phyloP scores from a whole-genome alignment of 2,888 invertebrate species.

The Synergus gifuensis region DNA sequence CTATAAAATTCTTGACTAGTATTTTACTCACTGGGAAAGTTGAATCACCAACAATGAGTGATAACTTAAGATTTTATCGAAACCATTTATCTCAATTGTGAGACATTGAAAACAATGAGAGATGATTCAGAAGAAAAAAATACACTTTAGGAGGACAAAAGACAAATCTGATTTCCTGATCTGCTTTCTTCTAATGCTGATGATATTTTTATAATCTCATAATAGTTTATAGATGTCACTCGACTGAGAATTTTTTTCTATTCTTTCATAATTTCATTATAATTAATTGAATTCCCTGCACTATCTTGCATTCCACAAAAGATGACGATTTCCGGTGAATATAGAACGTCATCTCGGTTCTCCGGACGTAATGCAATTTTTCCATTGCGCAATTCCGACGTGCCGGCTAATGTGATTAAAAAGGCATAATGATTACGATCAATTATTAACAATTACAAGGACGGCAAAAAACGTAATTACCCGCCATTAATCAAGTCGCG shows the following conservation, averaged over 20 bases:
- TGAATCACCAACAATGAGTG: slow-evolving; percentile 24
- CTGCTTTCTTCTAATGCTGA: neutral
- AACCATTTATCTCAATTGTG: slow-evolving; percentile 22
- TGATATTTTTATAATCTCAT: neutral
- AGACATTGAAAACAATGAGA: neutral
- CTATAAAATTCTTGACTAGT: slow-evolving; percentile 9
- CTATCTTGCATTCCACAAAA: slow-evolving; percentile 4
- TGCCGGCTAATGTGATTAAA: slow-evolving; percentile 71
- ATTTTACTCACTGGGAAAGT: neutral
- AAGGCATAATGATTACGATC: slow-evolving; percentile 74
- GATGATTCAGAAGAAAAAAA: slow-evolving; percentile 8
- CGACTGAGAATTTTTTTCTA: neutral
- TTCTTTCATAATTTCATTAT: neutral
- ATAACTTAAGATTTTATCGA: slow-evolving; percentile 29
- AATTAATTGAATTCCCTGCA: neutral
- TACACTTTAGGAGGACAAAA: neutral
- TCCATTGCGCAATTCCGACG: slow-evolving; percentile 65
- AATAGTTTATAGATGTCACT: too few relatives aligned
- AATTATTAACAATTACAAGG: slow-evolving; percentile 76
- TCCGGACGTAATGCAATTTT: slow-evolving; percentile 56
- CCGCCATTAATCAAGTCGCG: slow-evolving; percentile 71
- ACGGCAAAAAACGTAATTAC: slow-evolving; percentile 73
- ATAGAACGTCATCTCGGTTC: slow-evolving; percentile 31
- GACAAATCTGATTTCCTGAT: slow-evolving; percentile 10
- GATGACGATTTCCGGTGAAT: slow-evolving; percentile 46